These are phyloP conservation scores for Raphicerus campestris DNA, from an alignment of 2,113 vertebrate genomes.

Conservation along the genomic window DNA sequence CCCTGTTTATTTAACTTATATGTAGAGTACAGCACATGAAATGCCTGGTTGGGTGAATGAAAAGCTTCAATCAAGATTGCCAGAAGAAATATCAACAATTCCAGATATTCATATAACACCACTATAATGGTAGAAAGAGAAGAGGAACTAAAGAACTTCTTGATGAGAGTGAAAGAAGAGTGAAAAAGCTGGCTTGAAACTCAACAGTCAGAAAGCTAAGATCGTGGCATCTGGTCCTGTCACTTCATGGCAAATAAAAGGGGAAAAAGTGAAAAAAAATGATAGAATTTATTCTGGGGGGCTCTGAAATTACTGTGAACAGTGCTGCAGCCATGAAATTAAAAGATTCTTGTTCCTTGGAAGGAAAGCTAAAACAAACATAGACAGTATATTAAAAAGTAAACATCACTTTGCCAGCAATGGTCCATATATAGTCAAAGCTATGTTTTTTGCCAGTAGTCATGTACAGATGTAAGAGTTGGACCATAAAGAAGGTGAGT, in stretches of 20 bases:
- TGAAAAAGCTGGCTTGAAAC: not conserved
- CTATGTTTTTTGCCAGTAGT: not conserved
- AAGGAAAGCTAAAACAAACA: not conserved
- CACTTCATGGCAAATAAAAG: not conserved
- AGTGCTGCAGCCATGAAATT: not conserved
- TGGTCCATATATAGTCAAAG: not conserved
- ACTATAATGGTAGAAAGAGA: not conserved
- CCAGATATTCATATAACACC: not conserved
- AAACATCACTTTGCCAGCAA: not conserved
- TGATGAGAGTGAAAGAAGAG: not conserved
- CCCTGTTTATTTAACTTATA: not conserved
- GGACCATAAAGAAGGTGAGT: not conserved
- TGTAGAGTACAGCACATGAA: not conserved
- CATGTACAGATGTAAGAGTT: not conserved
- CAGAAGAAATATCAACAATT: not conserved
- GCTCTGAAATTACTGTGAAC: fast-evolving
- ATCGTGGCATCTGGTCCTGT: fast-evolving
- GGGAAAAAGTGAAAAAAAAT: not conserved
- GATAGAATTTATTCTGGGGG: not conserved
- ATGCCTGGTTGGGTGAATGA: not conserved
- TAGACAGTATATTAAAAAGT: not conserved
- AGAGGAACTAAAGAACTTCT: not conserved
- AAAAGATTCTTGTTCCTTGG: not conserved
- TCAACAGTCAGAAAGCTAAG: not conserved
- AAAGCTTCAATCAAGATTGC: not conserved